A percentile compares a stretch with the other conserved stretches of the same genome.
These are phyloP conservation scores for Nipponacmea schrenckii DNA, from an alignment of 2,888 invertebrate genomes.

Conservation along the genomic window DNA sequence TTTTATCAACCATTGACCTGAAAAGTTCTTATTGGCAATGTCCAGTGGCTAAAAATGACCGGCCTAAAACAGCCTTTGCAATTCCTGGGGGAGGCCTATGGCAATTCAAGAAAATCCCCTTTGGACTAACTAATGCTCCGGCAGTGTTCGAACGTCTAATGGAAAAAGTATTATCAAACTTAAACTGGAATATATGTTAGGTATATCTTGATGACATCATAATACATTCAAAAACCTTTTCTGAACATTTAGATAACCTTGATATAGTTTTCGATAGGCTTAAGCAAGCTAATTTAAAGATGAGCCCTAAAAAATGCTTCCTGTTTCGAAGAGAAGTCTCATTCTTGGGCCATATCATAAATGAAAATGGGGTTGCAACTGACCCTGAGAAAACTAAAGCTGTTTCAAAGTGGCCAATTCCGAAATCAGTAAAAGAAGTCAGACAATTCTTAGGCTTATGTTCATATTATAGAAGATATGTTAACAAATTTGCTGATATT, in stretches of 20 bases:
- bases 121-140: too few species aligned
- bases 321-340: background rate
- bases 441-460: background rate
- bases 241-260: too few species aligned
- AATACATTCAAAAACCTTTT: background rate
- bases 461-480: conserved; percentile 17
- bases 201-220: background rate
- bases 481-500: conserved; percentile 31
- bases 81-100: background rate
- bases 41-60: background rate
- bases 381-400: background rate
- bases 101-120: too few species aligned
- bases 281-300: too few species aligned
- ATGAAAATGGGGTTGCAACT: background rate
- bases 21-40: background rate
- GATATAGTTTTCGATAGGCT: too few species aligned
- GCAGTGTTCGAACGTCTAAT: too few species aligned
- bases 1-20: background rate
- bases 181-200: background rate
- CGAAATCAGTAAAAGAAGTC: background rate
- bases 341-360: background rate
- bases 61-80: background rate
- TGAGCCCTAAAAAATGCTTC: background rate
- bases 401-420: background rate
- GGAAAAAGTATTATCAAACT: too few species aligned